Conservation (phyloP, 2,888 invertebrate species). For the Chrysolina oricalcia region DNA sequence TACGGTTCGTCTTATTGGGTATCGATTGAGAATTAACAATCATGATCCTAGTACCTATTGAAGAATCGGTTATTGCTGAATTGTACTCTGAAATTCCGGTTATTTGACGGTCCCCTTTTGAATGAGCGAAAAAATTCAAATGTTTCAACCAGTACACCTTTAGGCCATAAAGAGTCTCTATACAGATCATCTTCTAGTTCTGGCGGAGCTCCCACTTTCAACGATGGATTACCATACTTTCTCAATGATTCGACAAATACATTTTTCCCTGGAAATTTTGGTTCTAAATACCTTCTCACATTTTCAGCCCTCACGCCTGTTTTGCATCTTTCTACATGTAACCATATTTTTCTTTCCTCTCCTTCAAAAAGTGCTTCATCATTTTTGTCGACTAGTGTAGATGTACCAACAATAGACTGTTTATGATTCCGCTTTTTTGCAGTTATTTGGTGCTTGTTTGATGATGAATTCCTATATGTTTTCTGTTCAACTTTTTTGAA, state of each 20-base stretch:
- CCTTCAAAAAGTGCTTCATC: conserved; percentile 8
- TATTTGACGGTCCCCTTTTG: conserved; percentile 10
- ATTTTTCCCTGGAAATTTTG: conserved; percentile 12
- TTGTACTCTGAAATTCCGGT: neutral
- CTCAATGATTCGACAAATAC: neutral
- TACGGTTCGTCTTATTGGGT: neutral
- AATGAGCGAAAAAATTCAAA: conserved; percentile 6
- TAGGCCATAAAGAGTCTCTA: conserved; percentile 9
- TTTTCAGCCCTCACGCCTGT: conserved; percentile 5
- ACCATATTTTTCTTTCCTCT: neutral
- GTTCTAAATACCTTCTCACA: conserved; percentile 11
- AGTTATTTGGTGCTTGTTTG: conserved; percentile 1
- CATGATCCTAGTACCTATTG: conserved; percentile 6
- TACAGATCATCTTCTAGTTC: conserved; percentile 9
- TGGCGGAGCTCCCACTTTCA: conserved; percentile 2
- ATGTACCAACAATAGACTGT: conserved; percentile 9
- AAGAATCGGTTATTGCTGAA: conserved; percentile 9
- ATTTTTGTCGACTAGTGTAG: conserved; percentile 2
- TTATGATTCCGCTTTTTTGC: conserved; percentile 1
- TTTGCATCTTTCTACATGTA: neutral
- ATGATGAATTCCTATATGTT: neutral
- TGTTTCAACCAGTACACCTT: conserved; percentile 6
- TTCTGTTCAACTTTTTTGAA: conserved; percentile 11
- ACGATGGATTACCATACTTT: neutral
- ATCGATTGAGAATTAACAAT: conserved; percentile 3